Conservation (phyloP, 2,113 vertebrate species). For the Oostethus manadensis region DNA sequence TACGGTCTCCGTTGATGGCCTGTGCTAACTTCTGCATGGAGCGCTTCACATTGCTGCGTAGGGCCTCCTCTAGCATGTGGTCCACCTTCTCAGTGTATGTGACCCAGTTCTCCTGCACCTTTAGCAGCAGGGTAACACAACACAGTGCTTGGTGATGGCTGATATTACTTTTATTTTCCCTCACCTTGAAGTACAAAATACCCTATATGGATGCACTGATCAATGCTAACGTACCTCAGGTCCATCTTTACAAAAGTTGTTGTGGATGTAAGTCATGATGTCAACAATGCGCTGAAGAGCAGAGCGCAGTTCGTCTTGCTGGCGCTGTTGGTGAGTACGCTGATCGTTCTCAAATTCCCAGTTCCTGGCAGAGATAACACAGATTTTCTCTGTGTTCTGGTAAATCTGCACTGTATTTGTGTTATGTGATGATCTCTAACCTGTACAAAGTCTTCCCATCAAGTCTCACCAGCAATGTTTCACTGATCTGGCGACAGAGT, state of each 20-base stretch:
- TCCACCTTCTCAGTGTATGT: conserved; percentile 74
- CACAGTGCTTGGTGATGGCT: neutral
- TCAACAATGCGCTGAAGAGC: conserved; percentile 69
- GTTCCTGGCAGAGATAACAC: conserved; percentile 43
- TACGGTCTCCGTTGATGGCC: conserved; percentile 77
- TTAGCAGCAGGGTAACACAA: conserved; percentile 1
- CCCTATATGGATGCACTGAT: neutral
- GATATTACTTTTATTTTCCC: too few relatives aligned
- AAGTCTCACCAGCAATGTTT: conserved; percentile 73
- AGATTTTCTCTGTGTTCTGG: neutral
- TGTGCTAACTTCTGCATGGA: conserved; percentile 80
- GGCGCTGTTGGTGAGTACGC: conserved; percentile 57
- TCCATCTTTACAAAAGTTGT: conserved; percentile 77
- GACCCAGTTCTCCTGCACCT: conserved; percentile 83
- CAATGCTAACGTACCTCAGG: conserved; percentile 63
- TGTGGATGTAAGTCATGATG: conserved; percentile 72
- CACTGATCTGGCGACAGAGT: conserved; percentile 74
- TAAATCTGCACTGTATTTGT: neutral
- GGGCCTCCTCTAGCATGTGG: conserved; percentile 76
- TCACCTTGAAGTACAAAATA: neutral
- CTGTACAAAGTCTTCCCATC: conserved; percentile 75
- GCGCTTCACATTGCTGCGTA: conserved; percentile 75
- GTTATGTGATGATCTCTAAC: conserved; percentile 1
- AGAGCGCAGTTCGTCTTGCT: conserved; percentile 60
- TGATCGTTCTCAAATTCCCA: conserved; percentile 80